phyloP scores from a whole-genome alignment of 2,888 invertebrate species.

The Drosophila parthenogenetica region DNA sequence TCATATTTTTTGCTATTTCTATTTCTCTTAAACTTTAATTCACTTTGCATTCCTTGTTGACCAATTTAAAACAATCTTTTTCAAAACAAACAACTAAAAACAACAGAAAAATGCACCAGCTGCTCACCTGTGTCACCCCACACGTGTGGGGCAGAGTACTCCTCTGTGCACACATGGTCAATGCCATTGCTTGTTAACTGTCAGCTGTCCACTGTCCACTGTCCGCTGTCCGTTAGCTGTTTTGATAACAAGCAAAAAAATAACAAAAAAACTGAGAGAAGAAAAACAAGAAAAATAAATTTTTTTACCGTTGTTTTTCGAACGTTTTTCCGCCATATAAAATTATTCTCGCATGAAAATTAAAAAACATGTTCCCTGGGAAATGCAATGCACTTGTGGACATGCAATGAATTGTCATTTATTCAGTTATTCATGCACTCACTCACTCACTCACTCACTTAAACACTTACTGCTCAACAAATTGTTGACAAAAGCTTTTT shows the following conservation, averaged over 20 bases:
- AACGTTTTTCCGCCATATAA: constrained; percentile 68
- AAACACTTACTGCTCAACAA: constrained; percentile 62
- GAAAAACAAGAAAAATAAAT: constrained; percentile 23
- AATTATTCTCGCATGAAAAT: constrained; percentile 79
- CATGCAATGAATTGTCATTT: constrained; percentile 48
- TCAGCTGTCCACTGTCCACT: constrained; percentile 35
- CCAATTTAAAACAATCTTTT: constrained; percentile 51
- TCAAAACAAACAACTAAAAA: constrained; percentile 19
- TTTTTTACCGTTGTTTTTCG: constrained; percentile 4
- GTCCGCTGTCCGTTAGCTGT: constrained; percentile 46
- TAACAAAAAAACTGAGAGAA: constrained; percentile 11
- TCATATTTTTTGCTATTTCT: not conserved
- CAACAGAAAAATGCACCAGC: constrained; percentile 47
- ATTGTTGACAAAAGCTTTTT: constrained; percentile 59
- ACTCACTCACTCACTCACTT: constrained; percentile 37
- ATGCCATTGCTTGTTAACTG: constrained; percentile 53
- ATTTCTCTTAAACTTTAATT: constrained; percentile 9
- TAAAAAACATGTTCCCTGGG: constrained; percentile 74
- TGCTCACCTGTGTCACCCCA: constrained; percentile 41
- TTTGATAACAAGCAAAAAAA: constrained; percentile 20
- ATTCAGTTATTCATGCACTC: constrained; percentile 47
- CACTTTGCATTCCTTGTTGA: constrained; percentile 8
- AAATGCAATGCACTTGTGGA: constrained; percentile 75
- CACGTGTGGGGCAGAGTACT: not conserved
- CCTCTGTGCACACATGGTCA: constrained; percentile 49